Conservation (phyloP, 2,797 vertebrate species). For the Parauchenoglanis punctatus region DNA sequence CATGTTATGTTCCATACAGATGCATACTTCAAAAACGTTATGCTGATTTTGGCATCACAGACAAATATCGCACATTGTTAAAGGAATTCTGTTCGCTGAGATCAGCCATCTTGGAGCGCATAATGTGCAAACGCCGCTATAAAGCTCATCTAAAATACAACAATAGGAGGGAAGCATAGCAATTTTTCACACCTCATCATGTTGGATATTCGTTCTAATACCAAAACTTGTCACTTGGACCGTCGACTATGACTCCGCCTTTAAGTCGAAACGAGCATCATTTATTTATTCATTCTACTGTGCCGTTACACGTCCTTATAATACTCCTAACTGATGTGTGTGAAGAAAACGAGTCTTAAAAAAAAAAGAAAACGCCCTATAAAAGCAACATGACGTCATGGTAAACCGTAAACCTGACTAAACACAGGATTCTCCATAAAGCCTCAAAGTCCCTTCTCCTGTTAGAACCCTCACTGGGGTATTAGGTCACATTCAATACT, state of each 20-base stretch:
- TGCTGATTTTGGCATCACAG: background rate
- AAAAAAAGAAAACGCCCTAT: background rate
- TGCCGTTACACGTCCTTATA: background rate
- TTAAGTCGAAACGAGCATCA: background rate
- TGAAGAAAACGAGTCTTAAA: background rate
- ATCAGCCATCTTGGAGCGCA: background rate
- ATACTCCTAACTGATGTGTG: background rate
- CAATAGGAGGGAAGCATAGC: background rate
- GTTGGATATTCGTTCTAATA: too few relatives aligned
- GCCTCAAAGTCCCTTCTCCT: background rate
- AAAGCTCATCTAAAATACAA: background rate
- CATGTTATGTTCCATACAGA: background rate
- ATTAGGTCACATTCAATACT: background rate
- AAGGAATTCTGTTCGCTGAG: background rate
- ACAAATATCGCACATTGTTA: background rate
- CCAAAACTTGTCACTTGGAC: too few relatives aligned
- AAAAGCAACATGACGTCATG: background rate
- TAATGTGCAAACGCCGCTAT: background rate
- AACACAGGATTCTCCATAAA: conserved; percentile 7
- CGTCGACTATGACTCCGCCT: too few relatives aligned
- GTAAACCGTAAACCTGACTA: background rate
- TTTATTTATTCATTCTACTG: background rate
- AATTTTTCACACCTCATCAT: background rate
- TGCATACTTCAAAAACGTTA: background rate
- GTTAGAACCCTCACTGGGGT: background rate